Conservation (phyloP, 2,888 invertebrate species). For the Brachynemurus nebulosus region DNA sequence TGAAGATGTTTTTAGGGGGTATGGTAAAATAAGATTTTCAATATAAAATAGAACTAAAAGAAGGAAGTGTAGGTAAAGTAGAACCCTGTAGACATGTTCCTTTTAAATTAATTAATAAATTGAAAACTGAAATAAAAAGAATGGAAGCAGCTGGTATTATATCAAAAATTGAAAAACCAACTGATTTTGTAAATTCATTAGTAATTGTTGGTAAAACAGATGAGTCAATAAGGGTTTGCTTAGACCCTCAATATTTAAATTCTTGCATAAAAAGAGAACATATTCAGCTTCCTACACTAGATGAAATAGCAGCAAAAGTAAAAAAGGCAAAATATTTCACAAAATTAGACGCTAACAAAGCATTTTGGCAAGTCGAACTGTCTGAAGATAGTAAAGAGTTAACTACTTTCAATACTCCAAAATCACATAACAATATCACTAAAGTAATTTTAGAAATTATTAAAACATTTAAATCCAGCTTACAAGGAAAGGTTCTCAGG, state of each 20-base stretch:
- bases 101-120: not conserved
- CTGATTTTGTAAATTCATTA: not conserved
- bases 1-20: not conserved
- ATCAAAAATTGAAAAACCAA: not conserved
- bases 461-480: too few species aligned
- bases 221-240: not conserved
- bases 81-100: not conserved
- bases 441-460: too few species aligned
- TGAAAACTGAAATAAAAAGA: not conserved
- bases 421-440: too few species aligned
- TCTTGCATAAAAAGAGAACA: not conserved
- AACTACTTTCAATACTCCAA: not conserved
- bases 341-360: not conserved
- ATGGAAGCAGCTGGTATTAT: not conserved
- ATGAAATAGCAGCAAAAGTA: not conserved
- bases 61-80: not conserved
- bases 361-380: not conserved
- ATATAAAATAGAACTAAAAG: conserved; percentile 2
- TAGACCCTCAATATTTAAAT: not conserved
- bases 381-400: not conserved
- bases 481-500: too few species aligned
- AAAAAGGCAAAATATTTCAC: not conserved
- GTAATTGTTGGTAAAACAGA: not conserved
- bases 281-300: not conserved
- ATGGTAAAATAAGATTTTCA: not conserved